Base-by-base conservation (phyloP, 2,888 invertebrate genomes). In the Catocala nupta region DNA sequence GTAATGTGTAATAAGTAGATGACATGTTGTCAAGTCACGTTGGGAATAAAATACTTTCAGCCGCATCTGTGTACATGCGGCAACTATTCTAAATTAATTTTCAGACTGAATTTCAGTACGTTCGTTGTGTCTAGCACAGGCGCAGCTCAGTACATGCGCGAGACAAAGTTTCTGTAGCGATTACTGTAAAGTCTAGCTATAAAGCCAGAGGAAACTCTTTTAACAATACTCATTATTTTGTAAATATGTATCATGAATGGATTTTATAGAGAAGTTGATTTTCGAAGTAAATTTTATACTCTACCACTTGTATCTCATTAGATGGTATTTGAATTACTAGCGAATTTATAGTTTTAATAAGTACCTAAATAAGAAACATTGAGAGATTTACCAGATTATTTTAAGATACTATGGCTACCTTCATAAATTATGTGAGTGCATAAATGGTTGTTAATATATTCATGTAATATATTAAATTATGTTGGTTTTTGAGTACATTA, bases 231-330 rank as follows among this genome's bases (percentile, higher is more conserved):
- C 93, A 93, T 90, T 92, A 90, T 83, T 72, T 84, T 92, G 90
- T 92, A 92, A 90, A 92, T 91, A 91, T 84, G 74, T 85, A 80
- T 83, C 75, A 75, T 74, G 73, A 82, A 85, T 79, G 82, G 81
- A 84, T 81, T 81, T 80, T 81, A 81, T 81, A 80, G 75, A 82
- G 83, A 85, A 83, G 73, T 71, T 86, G 86, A 88, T 87, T 90
- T 89, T 88, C 85, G 85, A 89, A 89, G 83, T 86, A 86, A 90
- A 89, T 84, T 87, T 87, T 90, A 88, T 91, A 89, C 91, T 91
- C 90, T 91, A 91, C 89, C 89, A 91, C 89, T 91, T 90, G 93
- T 92, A 94, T 94, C 94, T 94, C 94, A 94, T 93, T 94, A 94
- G 94, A 91, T 90, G 89, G 88, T 93, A 92, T 92, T 90, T 90